Percentiles rank a stretch among this genome's conserved stretches.
Conservation (phyloP, 2,797 vertebrate genomes). For the Columba guinea region DNA sequence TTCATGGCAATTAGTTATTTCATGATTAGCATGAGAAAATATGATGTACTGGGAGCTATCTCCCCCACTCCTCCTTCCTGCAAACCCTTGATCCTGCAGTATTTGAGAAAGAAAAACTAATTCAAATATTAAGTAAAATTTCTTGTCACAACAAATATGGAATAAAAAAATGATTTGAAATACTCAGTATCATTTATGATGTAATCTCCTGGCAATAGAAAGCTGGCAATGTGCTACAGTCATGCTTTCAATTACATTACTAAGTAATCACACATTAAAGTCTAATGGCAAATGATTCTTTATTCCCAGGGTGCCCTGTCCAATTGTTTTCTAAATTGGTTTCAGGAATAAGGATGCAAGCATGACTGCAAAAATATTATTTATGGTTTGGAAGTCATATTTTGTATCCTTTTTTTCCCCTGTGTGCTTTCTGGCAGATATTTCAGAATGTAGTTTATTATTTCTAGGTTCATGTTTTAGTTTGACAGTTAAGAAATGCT, state of each 20-base stretch:
- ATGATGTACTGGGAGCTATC: not conserved
- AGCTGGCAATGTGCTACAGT: constrained; percentile 48
- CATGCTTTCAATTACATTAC: constrained; percentile 75
- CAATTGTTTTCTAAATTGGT: constrained; percentile 75
- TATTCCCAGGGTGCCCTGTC: constrained; percentile 61
- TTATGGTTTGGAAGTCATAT: constrained; percentile 65
- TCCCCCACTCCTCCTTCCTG: not conserved
- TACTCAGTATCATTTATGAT: constrained; percentile 59
- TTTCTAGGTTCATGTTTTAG: constrained; percentile 47
- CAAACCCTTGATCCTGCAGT: not conserved
- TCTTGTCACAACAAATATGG: constrained; percentile 45
- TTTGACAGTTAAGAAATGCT: constrained; percentile 60
- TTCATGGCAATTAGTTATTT: not conserved
- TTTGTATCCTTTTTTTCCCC: constrained; percentile 4
- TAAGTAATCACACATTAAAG: constrained; percentile 74
- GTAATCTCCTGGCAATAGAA: constrained; percentile 69
- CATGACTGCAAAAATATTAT: constrained; percentile 69
- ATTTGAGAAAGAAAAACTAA: constrained; percentile 19
- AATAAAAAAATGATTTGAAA: constrained; percentile 38
- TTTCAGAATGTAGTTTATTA: constrained; percentile 47
- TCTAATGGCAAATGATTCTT: constrained; percentile 74
- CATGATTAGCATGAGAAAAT: not conserved
- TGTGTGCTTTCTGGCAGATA: constrained; percentile 41
- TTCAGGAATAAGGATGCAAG: constrained; percentile 70
- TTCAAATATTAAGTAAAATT: constrained; percentile 49